Evolutionary conservation across 2,888 invertebrate species (phyloP), one percentile per base, ranked within the genome.

Genomic region (Helicoverpa assulta): DNA sequence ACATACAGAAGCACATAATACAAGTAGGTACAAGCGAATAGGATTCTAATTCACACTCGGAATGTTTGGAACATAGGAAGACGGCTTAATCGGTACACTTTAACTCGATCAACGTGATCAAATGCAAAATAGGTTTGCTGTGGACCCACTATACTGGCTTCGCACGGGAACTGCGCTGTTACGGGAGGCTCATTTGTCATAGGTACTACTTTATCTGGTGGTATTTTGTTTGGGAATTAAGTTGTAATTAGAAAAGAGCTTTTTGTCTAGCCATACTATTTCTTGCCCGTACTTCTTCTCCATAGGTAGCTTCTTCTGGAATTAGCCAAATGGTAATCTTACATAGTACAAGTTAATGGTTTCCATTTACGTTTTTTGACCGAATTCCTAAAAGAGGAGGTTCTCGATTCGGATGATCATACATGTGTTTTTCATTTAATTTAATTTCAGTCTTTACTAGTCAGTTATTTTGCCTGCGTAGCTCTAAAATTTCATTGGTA

Each of bases 51-150:
- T 78, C 71, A 71, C 81, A 80, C 74, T 77, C 68, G 56, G 69
- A 68, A 70, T 69, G 78, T 82, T 78, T 66, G 67, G 67, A 78
- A 76, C 76, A 83, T 71, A 60, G 78, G 85, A 81, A 84, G 81
- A 81, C 81, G 82, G 82, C 82, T 88, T 88, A 88, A 90, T 89
- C 85, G 86, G 85, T 78, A 83, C 86, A 86, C 89, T 89, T 90
- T 86, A 87, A 86, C 85, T 80, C 83, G 81, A 87, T 88, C 84
- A 81, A 82, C 71, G 73, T 85, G 82, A 84, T 87, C 82, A 83
- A 87, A 88, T 89, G 88, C 87, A 87, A 89, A 90, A 87, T 88
- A 89, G 86, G 88, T 88, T 89, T 88, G 85, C 83, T 65, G 68
- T 78, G 73, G 70, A 66, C 83, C 80, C 81, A 75, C 77, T 62